Conservation (phyloP, 1,140 invertebrate genomes). For the Drosophila neocordata region DNA sequence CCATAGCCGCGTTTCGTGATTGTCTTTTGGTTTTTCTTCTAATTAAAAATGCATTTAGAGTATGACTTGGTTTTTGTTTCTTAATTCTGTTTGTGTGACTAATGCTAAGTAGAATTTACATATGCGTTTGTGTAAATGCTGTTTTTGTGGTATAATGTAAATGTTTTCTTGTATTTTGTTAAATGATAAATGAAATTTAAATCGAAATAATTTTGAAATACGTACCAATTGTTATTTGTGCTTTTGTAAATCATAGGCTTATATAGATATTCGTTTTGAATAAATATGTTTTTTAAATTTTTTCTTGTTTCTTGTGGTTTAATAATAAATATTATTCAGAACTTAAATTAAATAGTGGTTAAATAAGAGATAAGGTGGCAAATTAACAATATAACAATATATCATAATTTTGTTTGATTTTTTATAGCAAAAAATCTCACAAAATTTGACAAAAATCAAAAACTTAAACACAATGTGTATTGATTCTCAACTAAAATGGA, state of each 20-base stretch:
- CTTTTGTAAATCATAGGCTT: slow-evolving; percentile 61
- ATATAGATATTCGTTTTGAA: slow-evolving; percentile 26
- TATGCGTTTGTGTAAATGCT: slow-evolving; percentile 14
- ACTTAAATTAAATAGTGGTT: slow-evolving; percentile 31
- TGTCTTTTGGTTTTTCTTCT: slow-evolving; percentile 74
- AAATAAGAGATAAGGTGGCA: slow-evolving; percentile 36
- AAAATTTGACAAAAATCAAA: too few species aligned
- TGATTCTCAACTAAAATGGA: neutral
- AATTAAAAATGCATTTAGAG: slow-evolving; percentile 59
- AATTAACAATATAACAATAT: slow-evolving; percentile 31
- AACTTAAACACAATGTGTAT: neutral
- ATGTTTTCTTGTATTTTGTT: slow-evolving; percentile 23
- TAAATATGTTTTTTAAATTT: slow-evolving; percentile 31
- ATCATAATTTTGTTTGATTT: neutral
- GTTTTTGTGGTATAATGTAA: slow-evolving; percentile 16
- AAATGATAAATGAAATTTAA: slow-evolving; percentile 61
- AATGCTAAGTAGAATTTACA: slow-evolving; percentile 10
- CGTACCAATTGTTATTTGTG: slow-evolving; percentile 79
- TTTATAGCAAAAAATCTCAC: too few species aligned
- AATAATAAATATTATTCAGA: slow-evolving; percentile 10
- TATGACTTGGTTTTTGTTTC: slow-evolving; percentile 27
- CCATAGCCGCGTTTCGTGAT: slow-evolving; percentile 67
- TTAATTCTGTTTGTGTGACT: slow-evolving; percentile 28
- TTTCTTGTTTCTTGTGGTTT: slow-evolving; percentile 29
- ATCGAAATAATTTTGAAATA: slow-evolving; percentile 80